Conservation (phyloP, 2,888 invertebrate genomes). For the Ophion costatus region DNA sequence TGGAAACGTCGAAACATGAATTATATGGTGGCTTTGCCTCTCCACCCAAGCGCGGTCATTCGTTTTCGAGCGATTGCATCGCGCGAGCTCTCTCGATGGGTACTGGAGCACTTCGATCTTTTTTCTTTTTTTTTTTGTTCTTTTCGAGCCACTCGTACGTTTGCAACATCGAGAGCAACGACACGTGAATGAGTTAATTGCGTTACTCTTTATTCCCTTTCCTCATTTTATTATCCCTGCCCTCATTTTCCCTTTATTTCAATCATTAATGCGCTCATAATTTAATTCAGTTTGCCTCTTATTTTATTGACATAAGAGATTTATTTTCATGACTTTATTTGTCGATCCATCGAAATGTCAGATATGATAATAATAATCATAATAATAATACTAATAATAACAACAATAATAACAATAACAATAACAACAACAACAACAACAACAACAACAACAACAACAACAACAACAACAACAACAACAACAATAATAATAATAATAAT, state of each 20-base stretch:
- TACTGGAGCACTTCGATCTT: slow-evolving; percentile 38
- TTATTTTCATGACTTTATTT: too few relatives aligned
- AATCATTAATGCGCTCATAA: too few relatives aligned
- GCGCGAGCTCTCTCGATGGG: slow-evolving; percentile 46
- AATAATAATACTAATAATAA: too few relatives aligned
- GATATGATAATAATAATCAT: too few relatives aligned
- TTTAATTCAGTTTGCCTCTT: too few relatives aligned
- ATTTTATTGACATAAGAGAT: too few relatives aligned
- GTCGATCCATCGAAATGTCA: too few relatives aligned
- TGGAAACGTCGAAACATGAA: slow-evolving; percentile 66
- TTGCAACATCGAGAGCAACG: slow-evolving; percentile 38
- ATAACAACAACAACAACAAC: too few relatives aligned
- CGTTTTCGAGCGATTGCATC: slow-evolving; percentile 66
- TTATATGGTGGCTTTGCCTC: slow-evolving; percentile 62
- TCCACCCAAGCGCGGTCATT: slow-evolving; percentile 61
- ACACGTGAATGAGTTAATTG: slow-evolving; percentile 56
- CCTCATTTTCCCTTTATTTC: not conserved
- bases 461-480: too few relatives aligned
- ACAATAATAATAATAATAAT: too few relatives aligned
- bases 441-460: too few relatives aligned
- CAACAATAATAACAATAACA: too few relatives aligned
- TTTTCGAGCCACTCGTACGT: slow-evolving; percentile 26
- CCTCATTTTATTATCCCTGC: not conserved
- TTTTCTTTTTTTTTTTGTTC: not conserved
- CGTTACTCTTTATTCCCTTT: slow-evolving; percentile 53